Conservation (phyloP, 2,797 vertebrate genomes). For the Acestrorhynchus altus region DNA sequence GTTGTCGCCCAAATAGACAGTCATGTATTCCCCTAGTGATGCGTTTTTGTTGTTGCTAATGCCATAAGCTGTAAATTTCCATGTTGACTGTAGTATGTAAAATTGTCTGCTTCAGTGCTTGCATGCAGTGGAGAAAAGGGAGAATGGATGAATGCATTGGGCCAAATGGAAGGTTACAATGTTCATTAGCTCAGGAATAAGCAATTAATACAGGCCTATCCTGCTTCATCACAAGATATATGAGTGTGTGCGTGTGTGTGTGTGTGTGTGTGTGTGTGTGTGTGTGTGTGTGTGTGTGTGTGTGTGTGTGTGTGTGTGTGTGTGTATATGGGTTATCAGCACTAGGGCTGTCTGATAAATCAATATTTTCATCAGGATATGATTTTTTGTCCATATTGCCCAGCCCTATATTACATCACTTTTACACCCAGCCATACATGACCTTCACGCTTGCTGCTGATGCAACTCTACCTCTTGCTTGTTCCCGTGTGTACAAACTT, state of each 20-base stretch:
- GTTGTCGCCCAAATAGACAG: constrained; percentile 34
- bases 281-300: too few relatives aligned
- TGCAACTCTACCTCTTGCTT: background rate
- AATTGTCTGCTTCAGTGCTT: constrained; percentile 20
- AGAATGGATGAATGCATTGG: constrained; percentile 28
- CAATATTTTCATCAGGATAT: too few relatives aligned
- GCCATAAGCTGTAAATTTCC: constrained; percentile 36
- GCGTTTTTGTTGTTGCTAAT: constrained; percentile 36
- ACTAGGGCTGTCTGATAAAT: too few relatives aligned
- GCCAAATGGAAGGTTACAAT: constrained; percentile 28
- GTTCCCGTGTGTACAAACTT: background rate
- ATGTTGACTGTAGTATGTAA: constrained; percentile 8
- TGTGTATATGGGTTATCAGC: too few relatives aligned
- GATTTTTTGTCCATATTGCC: too few relatives aligned
- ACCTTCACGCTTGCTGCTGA: constrained; percentile 12
- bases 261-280: too few relatives aligned
- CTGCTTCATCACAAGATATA: constrained; percentile 16
- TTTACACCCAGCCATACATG: too few relatives aligned
- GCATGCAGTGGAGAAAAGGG: constrained; percentile 31
- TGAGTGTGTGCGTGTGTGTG: background rate
- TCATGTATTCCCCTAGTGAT: constrained; percentile 35
- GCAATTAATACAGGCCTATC: constrained; percentile 46
- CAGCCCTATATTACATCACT: too few relatives aligned
- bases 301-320: too few relatives aligned
- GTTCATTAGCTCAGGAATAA: constrained; percentile 44